A percentile compares a stretch with the other conserved stretches of the same genome.
Conservation (phyloP, 2,797 vertebrate genomes). For the Chlorospingus flavigularis region DNA sequence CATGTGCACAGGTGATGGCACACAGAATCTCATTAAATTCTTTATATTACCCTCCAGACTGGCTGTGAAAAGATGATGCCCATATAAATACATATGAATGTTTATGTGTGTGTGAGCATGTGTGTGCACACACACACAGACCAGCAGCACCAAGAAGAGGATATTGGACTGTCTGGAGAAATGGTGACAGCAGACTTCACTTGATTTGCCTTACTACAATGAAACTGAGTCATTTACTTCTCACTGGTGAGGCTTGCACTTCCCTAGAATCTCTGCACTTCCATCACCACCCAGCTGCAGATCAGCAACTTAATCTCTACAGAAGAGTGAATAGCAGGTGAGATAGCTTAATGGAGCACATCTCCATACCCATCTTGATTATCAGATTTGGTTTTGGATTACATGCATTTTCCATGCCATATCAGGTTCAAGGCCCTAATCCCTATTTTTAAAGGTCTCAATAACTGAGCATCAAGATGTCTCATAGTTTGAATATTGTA, state of each 20-base stretch:
- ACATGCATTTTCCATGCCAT: background rate
- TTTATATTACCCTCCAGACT: background rate
- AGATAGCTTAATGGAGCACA: background rate
- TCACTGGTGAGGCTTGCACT: background rate
- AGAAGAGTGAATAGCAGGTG: background rate
- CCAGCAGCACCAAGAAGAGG: background rate
- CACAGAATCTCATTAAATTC: background rate
- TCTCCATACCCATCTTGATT: background rate
- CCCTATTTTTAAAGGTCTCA: background rate
- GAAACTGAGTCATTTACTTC: background rate
- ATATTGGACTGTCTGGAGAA: background rate
- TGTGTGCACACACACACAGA: background rate
- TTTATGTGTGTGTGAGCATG: background rate
- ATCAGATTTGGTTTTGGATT: background rate
- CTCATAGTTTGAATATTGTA: background rate
- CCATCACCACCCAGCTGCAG: background rate
- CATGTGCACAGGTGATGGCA: background rate
- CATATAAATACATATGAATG: fast-evolving
- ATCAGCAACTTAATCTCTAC: background rate
- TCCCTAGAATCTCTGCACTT: background rate
- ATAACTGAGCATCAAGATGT: background rate
- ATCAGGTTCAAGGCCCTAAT: background rate
- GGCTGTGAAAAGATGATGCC: background rate
- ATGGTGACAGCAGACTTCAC: background rate
- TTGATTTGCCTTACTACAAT: background rate